Evolutionary conservation across 1,140 invertebrate genomes (phyloP), one percentile per base, ranked within the genome.

Genomic region (Spodoptera litura): DNA sequence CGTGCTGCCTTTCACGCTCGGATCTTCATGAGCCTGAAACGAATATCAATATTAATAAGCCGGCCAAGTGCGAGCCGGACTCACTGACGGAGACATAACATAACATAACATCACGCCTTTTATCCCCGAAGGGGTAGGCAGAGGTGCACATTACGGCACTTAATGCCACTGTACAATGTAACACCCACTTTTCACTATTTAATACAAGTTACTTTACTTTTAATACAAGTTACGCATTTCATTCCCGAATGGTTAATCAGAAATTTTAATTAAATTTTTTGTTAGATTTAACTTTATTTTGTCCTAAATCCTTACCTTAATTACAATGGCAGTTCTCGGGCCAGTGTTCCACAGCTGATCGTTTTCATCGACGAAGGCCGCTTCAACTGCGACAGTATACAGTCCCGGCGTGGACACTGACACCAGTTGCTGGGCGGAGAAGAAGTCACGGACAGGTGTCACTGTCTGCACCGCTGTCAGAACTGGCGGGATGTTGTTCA

Each of bases 371-470:
- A 97, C 94, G 55, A 97, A 95, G 20, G 96, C 95, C 27, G 96
- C 96, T 81, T 96, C 96, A n/a, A 92, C 95, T 9, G 95, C 96
- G 3, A 97, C 95, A 20, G 95, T 94, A 84, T 95, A 95, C 1
- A 95, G 89, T 0, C 95, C 95, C 4, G 89, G 94, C 78, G 94
- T 95, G 90, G 71, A 77, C 58, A 95, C 91, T 13, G 95, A 92
- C 15, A 97, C 94, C 9, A 97, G 93, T 89, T 97, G 97, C 86
- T 97, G 96, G 9, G 96, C 96, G 6, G 96, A 96, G 95, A 97
- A 97, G 94, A 97, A 97, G 84, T 97, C 97, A 53, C 96, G 95
- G 80, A 97, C 96, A 12, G 97, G 97, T n/a, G 95, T 95, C 8
- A 97, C 96, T 2, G 95, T 96, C 84, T 97, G 96, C 15, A 95